phyloP scores from a whole-genome alignment of 2,888 invertebrate genomes.

The Epirrita christyi region DNA sequence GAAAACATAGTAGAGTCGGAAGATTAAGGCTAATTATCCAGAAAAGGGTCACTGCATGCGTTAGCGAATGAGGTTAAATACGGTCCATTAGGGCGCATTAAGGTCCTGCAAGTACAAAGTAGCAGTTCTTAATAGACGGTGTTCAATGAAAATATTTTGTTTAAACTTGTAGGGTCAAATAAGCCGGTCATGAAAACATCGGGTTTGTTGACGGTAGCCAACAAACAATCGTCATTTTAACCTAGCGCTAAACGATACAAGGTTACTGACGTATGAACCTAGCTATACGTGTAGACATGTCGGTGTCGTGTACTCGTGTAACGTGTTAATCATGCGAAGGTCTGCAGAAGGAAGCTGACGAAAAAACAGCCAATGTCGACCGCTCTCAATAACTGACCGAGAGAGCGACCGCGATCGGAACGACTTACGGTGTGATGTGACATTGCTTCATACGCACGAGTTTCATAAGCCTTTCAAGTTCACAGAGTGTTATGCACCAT shows the following conservation, averaged over 20 bases:
- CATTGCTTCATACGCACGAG: slow-evolving; percentile 41
- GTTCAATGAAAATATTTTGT: slow-evolving; percentile 1
- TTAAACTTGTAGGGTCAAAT: slow-evolving; percentile 18
- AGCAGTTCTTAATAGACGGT: neutral
- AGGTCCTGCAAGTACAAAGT: slow-evolving; percentile 17
- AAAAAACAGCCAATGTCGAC: slow-evolving; percentile 67
- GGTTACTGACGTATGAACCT: slow-evolving; percentile 48
- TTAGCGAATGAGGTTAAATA: slow-evolving; percentile 50
- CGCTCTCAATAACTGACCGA: slow-evolving; percentile 58
- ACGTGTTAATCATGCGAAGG: slow-evolving; percentile 47
- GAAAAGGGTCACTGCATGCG: slow-evolving; percentile 42
- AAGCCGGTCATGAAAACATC: slow-evolving; percentile 27
- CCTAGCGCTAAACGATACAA: slow-evolving; percentile 45
- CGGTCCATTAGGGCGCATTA: slow-evolving; percentile 43
- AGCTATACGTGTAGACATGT: slow-evolving; percentile 17
- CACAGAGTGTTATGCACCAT: slow-evolving; percentile 36
- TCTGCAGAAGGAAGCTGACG: slow-evolving; percentile 60
- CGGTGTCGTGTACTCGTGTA: slow-evolving; percentile 8
- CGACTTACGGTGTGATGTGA: slow-evolving; percentile 46
- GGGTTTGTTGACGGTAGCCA: slow-evolving; percentile 24
- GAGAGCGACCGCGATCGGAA: slow-evolving; percentile 52
- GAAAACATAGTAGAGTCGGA: slow-evolving; percentile 25
- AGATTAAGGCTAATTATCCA: slow-evolving; percentile 44
- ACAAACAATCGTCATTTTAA: slow-evolving; percentile 45
- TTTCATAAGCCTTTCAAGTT: slow-evolving; percentile 52